Evolutionary conservation across 2,113 vertebrate genomes (phyloP).

Genomic region (Sula dactylatra): DNA sequence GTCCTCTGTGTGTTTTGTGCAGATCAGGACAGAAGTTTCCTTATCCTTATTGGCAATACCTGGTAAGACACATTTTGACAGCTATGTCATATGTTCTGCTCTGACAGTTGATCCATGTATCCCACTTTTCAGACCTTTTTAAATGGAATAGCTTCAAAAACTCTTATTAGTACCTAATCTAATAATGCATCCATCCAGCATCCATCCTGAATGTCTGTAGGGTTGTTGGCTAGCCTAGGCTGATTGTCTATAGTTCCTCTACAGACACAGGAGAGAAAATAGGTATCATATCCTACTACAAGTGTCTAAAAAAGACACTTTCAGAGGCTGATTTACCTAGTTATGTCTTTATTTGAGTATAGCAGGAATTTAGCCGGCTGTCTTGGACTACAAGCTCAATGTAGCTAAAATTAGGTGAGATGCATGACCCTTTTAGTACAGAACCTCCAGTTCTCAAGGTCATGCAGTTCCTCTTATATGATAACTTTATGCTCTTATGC

Average conservation of each 20-base stretch:
- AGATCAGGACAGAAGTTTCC: neutral
- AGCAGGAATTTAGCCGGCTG: neutral
- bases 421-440: neutral
- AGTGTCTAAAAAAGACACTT: neutral
- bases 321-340: neutral
- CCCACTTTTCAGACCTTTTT: neutral
- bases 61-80: neutral
- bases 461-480: neutral
- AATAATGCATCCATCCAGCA: neutral
- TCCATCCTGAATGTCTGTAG: neutral
- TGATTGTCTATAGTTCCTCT: neutral
- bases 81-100: neutral
- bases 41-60: neutral
- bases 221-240: neutral
- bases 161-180: neutral
- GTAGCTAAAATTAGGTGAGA: neutral
- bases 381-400: neutral
- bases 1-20: neutral
- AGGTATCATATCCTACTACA: neutral
- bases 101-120: neutral
- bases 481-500: neutral
- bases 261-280: neutral
- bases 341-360: neutral
- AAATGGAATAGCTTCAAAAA: neutral
- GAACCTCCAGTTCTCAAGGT: neutral